Evolutionary conservation across 2,888 invertebrate species (phyloP).

Genomic region (Euplagia quadripunctaria): DNA sequence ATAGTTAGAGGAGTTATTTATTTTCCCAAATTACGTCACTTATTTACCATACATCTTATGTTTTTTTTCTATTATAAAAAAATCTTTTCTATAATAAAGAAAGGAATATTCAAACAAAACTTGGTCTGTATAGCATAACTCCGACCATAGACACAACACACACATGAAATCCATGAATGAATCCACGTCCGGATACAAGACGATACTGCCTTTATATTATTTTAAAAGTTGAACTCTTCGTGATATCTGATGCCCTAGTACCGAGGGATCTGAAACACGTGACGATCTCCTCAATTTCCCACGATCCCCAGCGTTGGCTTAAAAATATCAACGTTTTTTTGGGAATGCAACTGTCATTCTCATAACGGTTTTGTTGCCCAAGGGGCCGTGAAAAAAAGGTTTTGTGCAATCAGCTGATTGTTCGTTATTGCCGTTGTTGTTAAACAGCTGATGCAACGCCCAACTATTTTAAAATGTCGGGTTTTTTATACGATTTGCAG

Average conservation of each 20-base stretch:
- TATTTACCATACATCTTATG: too few relatives aligned
- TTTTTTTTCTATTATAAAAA: too few relatives aligned
- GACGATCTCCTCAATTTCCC: conserved; percentile 6
- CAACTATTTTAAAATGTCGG: background rate
- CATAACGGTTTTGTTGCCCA: conserved; percentile 7
- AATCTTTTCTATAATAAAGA: background rate
- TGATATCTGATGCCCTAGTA: conserved; percentile 11
- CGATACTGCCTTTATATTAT: background rate
- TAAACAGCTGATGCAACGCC: background rate
- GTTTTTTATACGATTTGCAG: too few relatives aligned
- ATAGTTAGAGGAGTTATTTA: too few relatives aligned
- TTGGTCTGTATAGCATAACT: too few relatives aligned
- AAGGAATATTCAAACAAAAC: too few relatives aligned
- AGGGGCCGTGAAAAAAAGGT: background rate
- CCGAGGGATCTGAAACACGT: conserved; percentile 6
- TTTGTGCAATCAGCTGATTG: background rate
- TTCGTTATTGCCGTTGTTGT: background rate
- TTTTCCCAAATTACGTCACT: too few relatives aligned
- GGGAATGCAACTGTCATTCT: background rate
- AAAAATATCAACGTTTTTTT: background rate
- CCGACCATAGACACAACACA: too few relatives aligned
- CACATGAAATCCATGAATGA: conserved; percentile 6
- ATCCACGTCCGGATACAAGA: background rate
- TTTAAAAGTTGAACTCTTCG: conserved; percentile 1
- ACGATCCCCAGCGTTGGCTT: background rate